Evolutionary conservation across 1,140 invertebrate species (phyloP).

Genomic region (Nephila pilipes): DNA sequence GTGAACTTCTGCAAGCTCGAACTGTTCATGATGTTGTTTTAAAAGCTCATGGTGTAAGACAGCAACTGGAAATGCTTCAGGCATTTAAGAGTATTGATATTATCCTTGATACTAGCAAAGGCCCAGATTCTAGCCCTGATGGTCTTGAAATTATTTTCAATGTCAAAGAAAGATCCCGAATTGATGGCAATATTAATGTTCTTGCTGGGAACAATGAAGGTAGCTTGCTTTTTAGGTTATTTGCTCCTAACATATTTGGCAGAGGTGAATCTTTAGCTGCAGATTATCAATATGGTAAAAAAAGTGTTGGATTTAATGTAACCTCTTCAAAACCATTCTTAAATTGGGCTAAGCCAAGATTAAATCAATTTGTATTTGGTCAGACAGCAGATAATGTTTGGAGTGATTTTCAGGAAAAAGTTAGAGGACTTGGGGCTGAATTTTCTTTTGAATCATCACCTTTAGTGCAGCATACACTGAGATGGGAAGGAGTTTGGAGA

Average conservation of each 20-base stretch:
- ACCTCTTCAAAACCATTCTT: slow-evolving; percentile 88
- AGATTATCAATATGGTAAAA: slow-evolving; percentile 89
- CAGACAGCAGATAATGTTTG: slow-evolving; percentile 85
- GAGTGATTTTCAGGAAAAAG: slow-evolving; percentile 87
- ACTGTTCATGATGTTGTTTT: slow-evolving; percentile 83
- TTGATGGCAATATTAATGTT: slow-evolving; percentile 90
- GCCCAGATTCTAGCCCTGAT: slow-evolving; percentile 86
- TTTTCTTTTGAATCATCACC: slow-evolving; percentile 80
- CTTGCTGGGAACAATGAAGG: slow-evolving; percentile 93
- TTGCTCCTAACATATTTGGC: slow-evolving; percentile 90
- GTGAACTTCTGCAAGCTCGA: slow-evolving; percentile 87
- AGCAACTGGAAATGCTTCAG: slow-evolving; percentile 88
- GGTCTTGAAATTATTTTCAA: slow-evolving; percentile 92
- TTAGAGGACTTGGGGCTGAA: slow-evolving; percentile 81
- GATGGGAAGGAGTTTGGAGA: slow-evolving; percentile 91
- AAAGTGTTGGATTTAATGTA: slow-evolving; percentile 87
- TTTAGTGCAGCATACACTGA: slow-evolving; percentile 87
- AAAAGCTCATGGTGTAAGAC: slow-evolving; percentile 84
- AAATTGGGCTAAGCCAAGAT: slow-evolving; percentile 78
- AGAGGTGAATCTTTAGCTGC: slow-evolving; percentile 89
- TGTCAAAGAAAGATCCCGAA: slow-evolving; percentile 87
- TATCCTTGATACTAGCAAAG: slow-evolving; percentile 90
- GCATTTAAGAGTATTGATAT: slow-evolving; percentile 91
- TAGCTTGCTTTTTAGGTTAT: slow-evolving; percentile 86
- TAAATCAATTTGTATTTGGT: slow-evolving; percentile 74